phyloP scores from a whole-genome alignment of 92 coral and sea anemone species.

The Palythoa caribaeorum region DNA sequence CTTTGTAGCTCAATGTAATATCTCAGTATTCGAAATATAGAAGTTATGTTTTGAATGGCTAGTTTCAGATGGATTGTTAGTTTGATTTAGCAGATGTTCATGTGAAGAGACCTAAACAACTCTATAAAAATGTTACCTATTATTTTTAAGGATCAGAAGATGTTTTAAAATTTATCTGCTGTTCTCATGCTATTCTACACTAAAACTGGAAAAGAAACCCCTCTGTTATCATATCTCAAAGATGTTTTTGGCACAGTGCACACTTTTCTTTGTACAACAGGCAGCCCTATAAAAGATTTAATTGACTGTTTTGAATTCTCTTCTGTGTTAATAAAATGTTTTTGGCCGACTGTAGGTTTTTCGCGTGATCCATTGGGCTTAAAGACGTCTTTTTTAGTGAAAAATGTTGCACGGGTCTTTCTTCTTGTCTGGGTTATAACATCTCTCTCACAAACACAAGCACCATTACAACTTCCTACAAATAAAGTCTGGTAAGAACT shows the following conservation, averaged over 20 bases:
- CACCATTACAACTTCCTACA: constrained; percentile 17
- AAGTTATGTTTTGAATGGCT: too few relatives aligned
- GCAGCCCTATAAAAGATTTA: neutral
- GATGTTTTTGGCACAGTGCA: neutral
- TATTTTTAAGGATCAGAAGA: too few relatives aligned
- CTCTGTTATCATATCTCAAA: neutral
- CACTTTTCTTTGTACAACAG: neutral
- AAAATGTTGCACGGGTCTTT: constrained; percentile 69
- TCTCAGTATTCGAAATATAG: too few relatives aligned
- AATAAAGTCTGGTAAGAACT: constrained; percentile 74
- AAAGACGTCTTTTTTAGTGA: constrained; percentile 79
- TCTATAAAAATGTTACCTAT: too few relatives aligned
- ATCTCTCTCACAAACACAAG: constrained; percentile 13
- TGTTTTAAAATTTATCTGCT: too few relatives aligned
- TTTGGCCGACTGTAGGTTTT: constrained; percentile 75
- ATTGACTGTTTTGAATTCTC: neutral
- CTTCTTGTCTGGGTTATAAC: neutral
- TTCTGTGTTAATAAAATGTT: constrained; percentile 32
- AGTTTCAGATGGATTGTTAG: too few relatives aligned
- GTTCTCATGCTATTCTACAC: neutral
- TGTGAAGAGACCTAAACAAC: too few relatives aligned
- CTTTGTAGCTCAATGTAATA: too few relatives aligned
- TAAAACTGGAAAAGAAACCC: constrained; percentile 34
- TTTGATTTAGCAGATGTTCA: too few relatives aligned
- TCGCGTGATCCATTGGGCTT: constrained; percentile 66